Conservation (phyloP, 2,888 invertebrate genomes). For the Stratiomys singularior region DNA sequence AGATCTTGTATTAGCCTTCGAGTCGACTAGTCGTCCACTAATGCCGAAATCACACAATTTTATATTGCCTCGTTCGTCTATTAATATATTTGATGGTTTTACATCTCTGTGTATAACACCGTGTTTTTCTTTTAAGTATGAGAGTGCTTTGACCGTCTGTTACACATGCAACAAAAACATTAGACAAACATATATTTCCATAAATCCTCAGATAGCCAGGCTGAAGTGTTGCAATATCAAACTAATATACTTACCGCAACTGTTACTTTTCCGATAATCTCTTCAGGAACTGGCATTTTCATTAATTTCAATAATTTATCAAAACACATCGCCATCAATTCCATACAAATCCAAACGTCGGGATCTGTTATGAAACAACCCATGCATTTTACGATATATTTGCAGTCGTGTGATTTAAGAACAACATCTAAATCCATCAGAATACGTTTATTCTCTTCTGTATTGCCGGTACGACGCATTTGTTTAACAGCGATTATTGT, state of each 20-base stretch:
- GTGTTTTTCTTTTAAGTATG: constrained; percentile 97
- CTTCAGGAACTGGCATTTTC: constrained; percentile 92
- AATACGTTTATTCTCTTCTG: constrained; percentile 97
- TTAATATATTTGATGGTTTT: constrained; percentile 97
- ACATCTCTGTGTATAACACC: constrained; percentile 98
- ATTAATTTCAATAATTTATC: constrained; percentile 93
- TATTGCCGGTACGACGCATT: constrained; percentile 97
- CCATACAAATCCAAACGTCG: constrained; percentile 99
- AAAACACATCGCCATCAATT: constrained; percentile 98
- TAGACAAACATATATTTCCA: background rate
- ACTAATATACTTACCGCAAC: constrained; percentile 79
- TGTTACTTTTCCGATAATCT: constrained; percentile 95
- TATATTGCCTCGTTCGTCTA: constrained; percentile 94
- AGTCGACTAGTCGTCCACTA: constrained; percentile 96
- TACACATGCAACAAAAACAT: constrained; percentile 25
- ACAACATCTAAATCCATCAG: constrained; percentile 99
- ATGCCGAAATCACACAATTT: constrained; percentile 99
- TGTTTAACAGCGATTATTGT: constrained; percentile 96
- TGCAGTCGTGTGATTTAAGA: constrained; percentile 96
- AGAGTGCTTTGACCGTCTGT: constrained; percentile 93
- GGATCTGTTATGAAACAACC: constrained; percentile 98
- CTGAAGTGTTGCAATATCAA: constrained; percentile 21
- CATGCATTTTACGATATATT: constrained; percentile 95
- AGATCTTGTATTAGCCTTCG: constrained; percentile 95
- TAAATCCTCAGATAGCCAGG: background rate